Conservation (phyloP, 2,797 vertebrate species). For the Hemibagrus guttatus region DNA sequence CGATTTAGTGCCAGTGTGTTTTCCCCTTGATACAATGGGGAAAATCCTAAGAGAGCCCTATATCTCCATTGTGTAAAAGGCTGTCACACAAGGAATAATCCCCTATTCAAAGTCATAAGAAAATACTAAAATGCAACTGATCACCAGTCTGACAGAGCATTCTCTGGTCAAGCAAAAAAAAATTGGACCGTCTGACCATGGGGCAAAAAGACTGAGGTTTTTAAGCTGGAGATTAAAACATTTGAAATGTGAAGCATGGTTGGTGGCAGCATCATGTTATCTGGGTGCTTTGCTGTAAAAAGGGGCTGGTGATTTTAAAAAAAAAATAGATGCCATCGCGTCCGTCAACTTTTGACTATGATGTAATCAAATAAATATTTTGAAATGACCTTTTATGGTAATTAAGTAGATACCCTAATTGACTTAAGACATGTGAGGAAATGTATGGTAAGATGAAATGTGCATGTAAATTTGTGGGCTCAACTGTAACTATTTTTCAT, state of each 20-base stretch:
- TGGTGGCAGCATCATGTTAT: slow-evolving; percentile 6
- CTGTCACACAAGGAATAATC: not conserved
- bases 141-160: not conserved
- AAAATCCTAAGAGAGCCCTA: not conserved
- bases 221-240: not conserved
- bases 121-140: not conserved
- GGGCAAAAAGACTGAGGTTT: not conserved
- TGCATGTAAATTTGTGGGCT: not conserved
- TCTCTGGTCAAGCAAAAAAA: not conserved
- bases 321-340: not conserved
- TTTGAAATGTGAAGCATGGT: not conserved
- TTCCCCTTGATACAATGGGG: not conserved
- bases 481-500: not conserved
- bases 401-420: not conserved
- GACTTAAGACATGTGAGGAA: not conserved
- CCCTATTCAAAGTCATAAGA: not conserved
- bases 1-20: not conserved
- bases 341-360: not conserved
- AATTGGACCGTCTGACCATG: not conserved
- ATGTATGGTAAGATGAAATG: not conserved
- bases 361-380: not conserved
- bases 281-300: not conserved
- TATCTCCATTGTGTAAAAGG: not conserved
- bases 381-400: not conserved
- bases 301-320: not conserved